These are phyloP conservation scores for Sebastes flavidus DNA, from an alignment of 2,797 vertebrate genomes.

Conservation along the genomic window DNA sequence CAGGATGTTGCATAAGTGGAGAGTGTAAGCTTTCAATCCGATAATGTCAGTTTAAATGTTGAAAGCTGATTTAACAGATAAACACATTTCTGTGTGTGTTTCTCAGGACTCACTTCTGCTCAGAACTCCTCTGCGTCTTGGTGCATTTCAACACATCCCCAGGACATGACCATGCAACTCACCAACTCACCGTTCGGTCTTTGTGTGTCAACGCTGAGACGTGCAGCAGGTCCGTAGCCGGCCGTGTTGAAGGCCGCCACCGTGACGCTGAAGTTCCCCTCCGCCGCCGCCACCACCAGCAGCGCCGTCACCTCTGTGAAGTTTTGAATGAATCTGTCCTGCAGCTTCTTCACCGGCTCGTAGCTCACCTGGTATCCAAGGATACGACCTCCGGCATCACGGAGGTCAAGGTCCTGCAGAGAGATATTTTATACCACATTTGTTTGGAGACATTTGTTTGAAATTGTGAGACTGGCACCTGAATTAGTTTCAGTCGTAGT, in stretches of 20 bases:
- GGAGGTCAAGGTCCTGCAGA: slow-evolving; percentile 48
- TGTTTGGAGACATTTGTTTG: not conserved
- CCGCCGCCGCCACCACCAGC: slow-evolving; percentile 29
- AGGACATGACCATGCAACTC: not conserved
- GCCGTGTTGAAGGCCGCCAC: slow-evolving; percentile 62
- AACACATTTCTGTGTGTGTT: not conserved
- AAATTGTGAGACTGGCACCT: not conserved
- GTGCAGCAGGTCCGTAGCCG: slow-evolving; percentile 53
- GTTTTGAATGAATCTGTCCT: not conserved
- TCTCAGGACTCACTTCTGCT: not conserved
- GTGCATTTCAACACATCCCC: not conserved
- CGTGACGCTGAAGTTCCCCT: slow-evolving; percentile 37
- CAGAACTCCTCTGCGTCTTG: not conserved
- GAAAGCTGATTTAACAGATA: not conserved
- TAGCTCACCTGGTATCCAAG: slow-evolving; percentile 67
- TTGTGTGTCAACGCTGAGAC: slow-evolving; percentile 19
- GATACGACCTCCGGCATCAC: slow-evolving; percentile 37
- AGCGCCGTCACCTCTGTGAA: slow-evolving; percentile 16
- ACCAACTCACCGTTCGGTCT: slow-evolving; percentile 14
- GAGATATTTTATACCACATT: not conserved
- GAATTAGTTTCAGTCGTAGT: not conserved
- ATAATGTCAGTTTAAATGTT: not conserved
- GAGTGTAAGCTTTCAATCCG: not conserved
- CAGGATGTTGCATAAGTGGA: slow-evolving; percentile 20
- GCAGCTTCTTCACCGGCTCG: not conserved